Conservation (phyloP, 2,113 vertebrate genomes). For the Oryctolagus cuniculus region DNA sequence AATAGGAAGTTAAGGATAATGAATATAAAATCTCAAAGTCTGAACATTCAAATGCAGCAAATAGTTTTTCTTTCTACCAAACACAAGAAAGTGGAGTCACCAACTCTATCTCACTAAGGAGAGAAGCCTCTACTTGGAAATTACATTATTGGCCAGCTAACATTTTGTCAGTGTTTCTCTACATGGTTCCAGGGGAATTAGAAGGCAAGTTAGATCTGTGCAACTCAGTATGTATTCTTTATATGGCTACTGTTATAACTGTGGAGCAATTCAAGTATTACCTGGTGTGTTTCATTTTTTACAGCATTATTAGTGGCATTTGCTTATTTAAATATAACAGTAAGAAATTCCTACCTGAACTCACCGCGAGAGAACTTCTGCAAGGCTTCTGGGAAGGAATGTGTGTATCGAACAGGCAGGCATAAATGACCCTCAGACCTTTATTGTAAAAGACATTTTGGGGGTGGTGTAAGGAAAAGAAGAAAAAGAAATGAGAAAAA, state of each 20-base stretch:
- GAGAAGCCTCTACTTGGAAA: neutral
- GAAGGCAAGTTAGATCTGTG: neutral
- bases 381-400: conserved; percentile 95
- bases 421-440: conserved; percentile 98
- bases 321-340: conserved; percentile 14
- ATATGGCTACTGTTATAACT: neutral
- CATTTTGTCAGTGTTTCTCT: neutral
- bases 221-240: neutral
- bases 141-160: neutral
- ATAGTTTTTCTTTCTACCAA: conserved; percentile 35
- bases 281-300: neutral
- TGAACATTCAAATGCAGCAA: conserved; percentile 21
- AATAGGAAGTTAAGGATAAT: neutral
- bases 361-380: conserved; percentile 95
- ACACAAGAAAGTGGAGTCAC: neutral
- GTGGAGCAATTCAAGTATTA: neutral
- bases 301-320: conserved; percentile 5
- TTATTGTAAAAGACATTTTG: conserved; percentile 52
- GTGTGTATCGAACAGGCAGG: conserved; percentile 95
- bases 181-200: neutral
- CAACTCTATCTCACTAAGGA: conserved; percentile 19
- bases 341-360: conserved; percentile 94
- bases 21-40: conserved; percentile 41
- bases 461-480: neutral
- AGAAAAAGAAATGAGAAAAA: neutral